Evolutionary conservation across 2,888 invertebrate species (phyloP), one percentile per base, ranked within the genome.

Genomic region (Drosophila cyrtoloma): DNA sequence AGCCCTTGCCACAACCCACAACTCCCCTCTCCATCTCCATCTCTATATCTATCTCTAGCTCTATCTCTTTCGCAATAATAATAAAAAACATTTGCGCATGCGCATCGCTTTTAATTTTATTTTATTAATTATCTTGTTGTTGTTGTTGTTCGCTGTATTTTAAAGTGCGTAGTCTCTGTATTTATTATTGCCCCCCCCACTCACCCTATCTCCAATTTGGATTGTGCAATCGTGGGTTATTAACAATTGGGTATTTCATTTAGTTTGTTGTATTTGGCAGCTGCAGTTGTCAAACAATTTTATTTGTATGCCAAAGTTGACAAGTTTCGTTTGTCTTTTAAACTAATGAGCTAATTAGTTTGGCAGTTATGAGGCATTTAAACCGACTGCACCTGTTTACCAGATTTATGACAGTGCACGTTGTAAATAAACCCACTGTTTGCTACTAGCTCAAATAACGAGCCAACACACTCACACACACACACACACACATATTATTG

Each of bases 41-140:
- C n/a, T 5, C 47, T 28, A 26, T 14, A 6, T 22, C 44, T 30
- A 55, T 50, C 42, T 57, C 47, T 32, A n/a, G 14, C 16, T 26
- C 47, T 32, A 51, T 44, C 42, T 55, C 42, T 85, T 77, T 75
- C 68, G 84, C 66, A 85, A 87, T 63, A 50, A 16, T 57, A 28
- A 59, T 16, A 35, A 22, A 62, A 68, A 63, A 69, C 77, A 59
- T 79, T 79, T 79, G 81, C 88, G 90, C 88, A 81, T 81, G 88
- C 88, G 80, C 57, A 89, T 74, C 74, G 67, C 52, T 77, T 84
- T 82, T 61, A 62, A 64, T 75, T 65, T 81, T 60, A 47, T 65
- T 71, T 53, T 26, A 61, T 53, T 51, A 59, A 50, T 67, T 50
- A 39, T n/a, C 59, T 33, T 7, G 19, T 22, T 57, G 30, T 42